Percentiles rank a stretch among this genome's conserved stretches.
Conservation (phyloP, 2,888 invertebrate genomes). For the Stenodema calcarata region DNA sequence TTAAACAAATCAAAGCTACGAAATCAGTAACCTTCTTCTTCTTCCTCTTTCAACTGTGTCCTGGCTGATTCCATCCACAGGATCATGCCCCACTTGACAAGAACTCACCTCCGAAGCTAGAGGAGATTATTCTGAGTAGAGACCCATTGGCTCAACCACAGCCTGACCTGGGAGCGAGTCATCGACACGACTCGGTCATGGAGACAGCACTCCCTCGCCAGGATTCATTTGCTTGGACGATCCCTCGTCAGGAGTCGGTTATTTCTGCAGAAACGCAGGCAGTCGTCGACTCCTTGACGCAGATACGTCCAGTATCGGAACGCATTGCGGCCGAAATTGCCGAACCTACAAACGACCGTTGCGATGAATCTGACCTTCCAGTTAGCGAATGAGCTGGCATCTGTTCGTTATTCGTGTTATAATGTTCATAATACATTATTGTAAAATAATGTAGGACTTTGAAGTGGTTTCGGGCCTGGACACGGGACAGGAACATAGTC, state of each 20-base stretch:
- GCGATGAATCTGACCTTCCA: not conserved
- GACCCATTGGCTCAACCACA: conserved; percentile 14
- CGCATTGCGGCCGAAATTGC: not conserved
- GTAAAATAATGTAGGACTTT: no score
- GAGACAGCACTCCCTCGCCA: not conserved
- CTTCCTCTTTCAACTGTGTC: no score
- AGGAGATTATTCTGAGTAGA: not conserved
- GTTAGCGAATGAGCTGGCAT: not conserved
- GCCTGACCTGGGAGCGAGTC: not conserved
- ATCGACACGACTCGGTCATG: not conserved
- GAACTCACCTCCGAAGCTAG: not conserved
- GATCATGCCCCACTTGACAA: not conserved
- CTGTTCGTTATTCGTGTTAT: no score
- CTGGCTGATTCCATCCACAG: not conserved
- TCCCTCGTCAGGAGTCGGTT: not conserved
- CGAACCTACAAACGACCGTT: not conserved
- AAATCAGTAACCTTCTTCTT: no score
- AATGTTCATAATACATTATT: no score
- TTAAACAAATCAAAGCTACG: no score
- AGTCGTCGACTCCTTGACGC: not conserved
- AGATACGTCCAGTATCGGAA: not conserved
- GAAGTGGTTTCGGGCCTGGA: no score
- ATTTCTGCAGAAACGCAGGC: not conserved
- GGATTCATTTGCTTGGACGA: not conserved
- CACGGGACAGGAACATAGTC: no score